Percentiles rank a stretch among this genome's conserved stretches.
phyloP scores from a whole-genome alignment of 2,113 vertebrate genomes.

The Eulacestoma nigropectus region DNA sequence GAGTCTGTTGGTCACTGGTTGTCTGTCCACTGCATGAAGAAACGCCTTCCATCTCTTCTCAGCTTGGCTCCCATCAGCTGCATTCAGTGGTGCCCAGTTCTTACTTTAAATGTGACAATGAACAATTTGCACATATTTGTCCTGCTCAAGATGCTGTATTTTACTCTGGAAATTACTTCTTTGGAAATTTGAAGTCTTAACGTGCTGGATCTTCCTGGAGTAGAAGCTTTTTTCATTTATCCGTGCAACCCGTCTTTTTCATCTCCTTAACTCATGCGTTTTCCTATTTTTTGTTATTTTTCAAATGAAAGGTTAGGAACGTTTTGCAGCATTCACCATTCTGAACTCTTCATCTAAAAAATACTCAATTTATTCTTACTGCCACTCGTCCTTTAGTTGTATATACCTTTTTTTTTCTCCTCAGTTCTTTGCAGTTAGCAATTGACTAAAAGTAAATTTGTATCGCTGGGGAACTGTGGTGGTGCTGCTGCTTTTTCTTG shows the following conservation, averaged over 20 bases:
- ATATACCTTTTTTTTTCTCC: rapidly evolving
- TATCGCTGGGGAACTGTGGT: neutral
- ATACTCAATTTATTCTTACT: neutral
- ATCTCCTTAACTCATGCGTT: neutral
- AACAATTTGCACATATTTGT: neutral
- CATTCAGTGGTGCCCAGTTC: neutral
- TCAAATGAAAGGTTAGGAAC: neutral
- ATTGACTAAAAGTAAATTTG: neutral
- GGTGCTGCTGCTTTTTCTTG: neutral
- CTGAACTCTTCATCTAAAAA: neutral
- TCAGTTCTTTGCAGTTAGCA: neutral
- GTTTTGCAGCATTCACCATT: neutral
- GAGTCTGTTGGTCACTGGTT: neutral
- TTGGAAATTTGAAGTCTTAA: neutral
- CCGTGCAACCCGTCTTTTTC: neutral
- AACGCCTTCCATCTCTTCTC: neutral
- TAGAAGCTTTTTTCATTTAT: neutral
- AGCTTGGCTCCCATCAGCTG: neutral
- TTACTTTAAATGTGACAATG: neutral
- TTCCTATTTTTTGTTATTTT: neutral
- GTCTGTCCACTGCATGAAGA: neutral
- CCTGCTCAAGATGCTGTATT: neutral
- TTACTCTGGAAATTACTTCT: neutral
- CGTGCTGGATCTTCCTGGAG: neutral
- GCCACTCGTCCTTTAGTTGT: neutral